Conservation (phyloP, 2,797 vertebrate species). For the Sebastes vulpes region DNA sequence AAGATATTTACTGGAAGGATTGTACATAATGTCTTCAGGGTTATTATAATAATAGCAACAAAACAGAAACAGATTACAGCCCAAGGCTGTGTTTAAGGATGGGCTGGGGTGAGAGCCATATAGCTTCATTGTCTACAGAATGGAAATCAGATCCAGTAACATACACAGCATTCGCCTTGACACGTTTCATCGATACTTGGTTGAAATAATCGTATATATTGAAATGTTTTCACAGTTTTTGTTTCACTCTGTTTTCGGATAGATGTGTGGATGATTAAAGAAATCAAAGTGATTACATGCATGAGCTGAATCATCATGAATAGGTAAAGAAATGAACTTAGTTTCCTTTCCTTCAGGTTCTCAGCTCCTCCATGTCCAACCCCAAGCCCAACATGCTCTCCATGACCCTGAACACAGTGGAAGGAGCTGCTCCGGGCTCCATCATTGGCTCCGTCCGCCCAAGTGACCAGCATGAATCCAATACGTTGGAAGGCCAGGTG, state of each 20-base stretch:
- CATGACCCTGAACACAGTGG: constrained; percentile 89
- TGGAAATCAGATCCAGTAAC: constrained; percentile 41
- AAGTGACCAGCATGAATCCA: constrained; percentile 71
- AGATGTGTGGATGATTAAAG: neutral
- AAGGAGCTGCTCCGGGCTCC: constrained; percentile 92
- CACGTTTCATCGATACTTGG: neutral
- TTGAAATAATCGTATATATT: constrained; percentile 3
- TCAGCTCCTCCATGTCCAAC: constrained; percentile 81
- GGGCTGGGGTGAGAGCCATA: constrained; percentile 28
- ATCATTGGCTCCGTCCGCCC: constrained; percentile 90
- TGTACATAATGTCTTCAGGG: constrained; percentile 50
- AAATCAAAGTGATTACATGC: neutral
- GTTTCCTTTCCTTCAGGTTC: constrained; percentile 81
- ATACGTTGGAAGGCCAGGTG: constrained; percentile 78
- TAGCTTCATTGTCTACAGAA: constrained; percentile 46
- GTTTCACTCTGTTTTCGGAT: constrained; percentile 11
- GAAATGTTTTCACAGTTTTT: neutral
- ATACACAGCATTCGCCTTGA: constrained; percentile 19
- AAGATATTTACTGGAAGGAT: constrained; percentile 54
- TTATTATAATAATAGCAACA: constrained; percentile 65
- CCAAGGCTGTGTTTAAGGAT: constrained; percentile 67
- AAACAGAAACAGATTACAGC: constrained; percentile 64
- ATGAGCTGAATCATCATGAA: neutral
- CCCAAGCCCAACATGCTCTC: constrained; percentile 85
- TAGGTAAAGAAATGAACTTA: neutral